Percentiles rank a stretch among this genome's conserved stretches.
These are phyloP conservation scores for Procavia capensis DNA, from an alignment of 2,113 vertebrate genomes.

Conservation along the genomic window DNA sequence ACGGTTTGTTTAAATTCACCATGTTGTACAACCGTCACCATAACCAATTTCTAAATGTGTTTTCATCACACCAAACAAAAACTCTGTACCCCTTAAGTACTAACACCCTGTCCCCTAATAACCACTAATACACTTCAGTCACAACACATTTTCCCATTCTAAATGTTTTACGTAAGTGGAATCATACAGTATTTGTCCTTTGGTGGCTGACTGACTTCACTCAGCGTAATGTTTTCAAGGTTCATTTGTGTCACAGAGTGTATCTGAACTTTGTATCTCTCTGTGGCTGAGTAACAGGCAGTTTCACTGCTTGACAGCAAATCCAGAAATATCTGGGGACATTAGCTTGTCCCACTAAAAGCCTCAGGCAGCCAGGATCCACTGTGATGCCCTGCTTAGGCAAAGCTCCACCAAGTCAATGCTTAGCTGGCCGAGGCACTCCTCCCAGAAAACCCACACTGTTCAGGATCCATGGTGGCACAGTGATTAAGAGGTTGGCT, in stretches of 20 bases:
- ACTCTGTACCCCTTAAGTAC: not conserved
- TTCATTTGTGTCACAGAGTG: not conserved
- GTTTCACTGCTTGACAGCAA: conserved; percentile 26
- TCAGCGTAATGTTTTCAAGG: not conserved
- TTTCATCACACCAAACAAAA: not conserved
- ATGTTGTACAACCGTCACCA: not conserved
- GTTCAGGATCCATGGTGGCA: not conserved
- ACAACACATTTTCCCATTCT: not conserved
- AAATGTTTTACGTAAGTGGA: not conserved
- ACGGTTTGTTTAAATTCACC: not conserved
- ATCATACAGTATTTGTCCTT: not conserved
- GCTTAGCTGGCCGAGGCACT: not conserved
- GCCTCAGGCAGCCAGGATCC: not conserved
- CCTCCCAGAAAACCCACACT: conserved; percentile 23
- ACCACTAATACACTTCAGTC: not conserved
- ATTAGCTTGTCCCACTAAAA: conserved; percentile 32
- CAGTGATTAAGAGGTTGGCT: no score
- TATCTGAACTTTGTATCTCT: not conserved
- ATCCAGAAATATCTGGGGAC: conserved; percentile 25
- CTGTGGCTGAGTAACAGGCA: not conserved
- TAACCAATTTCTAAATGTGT: not conserved
- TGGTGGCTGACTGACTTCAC: not conserved
- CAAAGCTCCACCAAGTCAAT: not conserved
- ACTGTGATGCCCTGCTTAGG: not conserved
- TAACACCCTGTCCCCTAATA: not conserved